Base-by-base conservation (phyloP, 2,888 invertebrate genomes). In the Agonopterix alstromeriana region DNA sequence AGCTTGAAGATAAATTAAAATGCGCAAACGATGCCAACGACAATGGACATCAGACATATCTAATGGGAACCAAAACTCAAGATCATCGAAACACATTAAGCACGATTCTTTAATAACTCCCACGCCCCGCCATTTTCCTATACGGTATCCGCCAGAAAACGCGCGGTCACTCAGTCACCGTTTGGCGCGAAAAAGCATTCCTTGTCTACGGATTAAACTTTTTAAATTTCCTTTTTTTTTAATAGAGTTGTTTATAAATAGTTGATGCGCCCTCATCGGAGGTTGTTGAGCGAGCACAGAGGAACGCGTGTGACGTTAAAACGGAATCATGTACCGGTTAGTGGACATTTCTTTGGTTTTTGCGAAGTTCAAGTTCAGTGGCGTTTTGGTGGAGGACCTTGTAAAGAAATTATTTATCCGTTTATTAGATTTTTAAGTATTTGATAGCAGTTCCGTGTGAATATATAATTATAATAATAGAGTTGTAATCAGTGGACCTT, bases 261-360 rank as follows among this genome's bases (percentile, higher is more conserved):
- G 70, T 67, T 65, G 67, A 65, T 67, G 65, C 59, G 60, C 67
- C 65, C 64, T 27, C 73, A 73, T 61, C 53, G 50, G 60, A 52
- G 58, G 53, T 65, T 70, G 44, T 45, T 9, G 35, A 47, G 49
- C 41, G 47, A 40, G 27, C 27, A 27, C 27, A 27, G 27, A 27
- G 60, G 54, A 63, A 58, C 58, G 61, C 60, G 66, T 61, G 67
- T 60, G 65, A 56, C 57, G 63, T 57, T 58, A 58, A 58, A 53
- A 49, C 53, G 53, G 58, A 27, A 27, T 57, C 53, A 80, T 86
- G 83, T 81, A 80, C 79, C 80, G 85, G 85, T 86, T 70, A 85
- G 85, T 84, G 58, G 47, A 48, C 55, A 56, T 67, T 67, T 52
- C 52, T 54, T 65, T 66, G 60, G 54, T 57, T 58, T 53, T 56